These are phyloP conservation scores for Atta colombica DNA, from an alignment of 1,140 invertebrate genomes.

Conservation along the genomic window DNA sequence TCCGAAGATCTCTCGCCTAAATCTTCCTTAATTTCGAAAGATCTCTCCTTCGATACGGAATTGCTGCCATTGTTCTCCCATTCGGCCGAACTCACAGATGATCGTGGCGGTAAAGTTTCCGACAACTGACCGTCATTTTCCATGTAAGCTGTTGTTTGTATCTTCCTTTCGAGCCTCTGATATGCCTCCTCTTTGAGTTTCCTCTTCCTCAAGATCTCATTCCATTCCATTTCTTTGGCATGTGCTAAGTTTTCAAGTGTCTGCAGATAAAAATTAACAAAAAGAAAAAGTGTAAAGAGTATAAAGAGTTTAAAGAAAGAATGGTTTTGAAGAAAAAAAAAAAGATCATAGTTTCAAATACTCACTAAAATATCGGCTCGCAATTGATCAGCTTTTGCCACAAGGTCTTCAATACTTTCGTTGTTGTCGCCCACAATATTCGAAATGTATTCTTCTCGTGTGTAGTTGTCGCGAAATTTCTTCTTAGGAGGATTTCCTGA, in stretches of 20 bases:
- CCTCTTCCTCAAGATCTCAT: conserved; percentile 91
- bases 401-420: conserved; percentile 80
- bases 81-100: conserved; percentile 70
- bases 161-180: conserved; percentile 89
- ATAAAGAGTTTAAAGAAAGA: background rate
- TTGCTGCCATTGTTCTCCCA: conserved; percentile 73
- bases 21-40: conserved; percentile 65
- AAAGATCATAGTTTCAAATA: background rate
- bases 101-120: conserved; percentile 75
- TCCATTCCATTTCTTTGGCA: conserved; percentile 94
- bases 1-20: conserved; percentile 65
- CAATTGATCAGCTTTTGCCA: conserved; percentile 81
- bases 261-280: conserved; percentile 73
- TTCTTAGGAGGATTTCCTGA: conserved; percentile 77
- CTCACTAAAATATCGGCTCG: conserved; percentile 82
- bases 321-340: background rate
- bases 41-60: conserved; percentile 65
- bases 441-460: conserved; percentile 82
- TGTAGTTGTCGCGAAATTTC: conserved; percentile 79
- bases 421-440: conserved; percentile 81
- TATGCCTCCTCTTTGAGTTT: conserved; percentile 94
- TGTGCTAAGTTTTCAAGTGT: conserved; percentile 90
- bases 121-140: conserved; percentile 74
- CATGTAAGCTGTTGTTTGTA: conserved; percentile 87
- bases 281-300: background rate